These are phyloP conservation scores for Grammomys surdaster DNA, from an alignment of 2,113 vertebrate species.

Conservation along the genomic window DNA sequence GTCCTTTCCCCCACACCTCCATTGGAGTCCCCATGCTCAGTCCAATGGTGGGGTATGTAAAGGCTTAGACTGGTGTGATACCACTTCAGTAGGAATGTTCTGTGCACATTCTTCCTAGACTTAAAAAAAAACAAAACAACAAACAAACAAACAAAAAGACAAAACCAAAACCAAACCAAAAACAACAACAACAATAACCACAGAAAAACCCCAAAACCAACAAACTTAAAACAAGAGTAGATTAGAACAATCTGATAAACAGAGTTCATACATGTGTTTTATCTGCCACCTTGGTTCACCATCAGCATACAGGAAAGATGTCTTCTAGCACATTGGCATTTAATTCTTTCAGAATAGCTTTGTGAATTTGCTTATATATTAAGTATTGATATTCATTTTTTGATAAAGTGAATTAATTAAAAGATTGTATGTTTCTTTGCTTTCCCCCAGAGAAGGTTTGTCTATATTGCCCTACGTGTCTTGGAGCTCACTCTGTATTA, in stretches of 20 bases:
- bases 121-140: background rate
- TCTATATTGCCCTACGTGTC: background rate
- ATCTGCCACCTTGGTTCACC: background rate
- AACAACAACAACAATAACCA: no score
- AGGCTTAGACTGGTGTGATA: background rate
- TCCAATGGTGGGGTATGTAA: background rate
- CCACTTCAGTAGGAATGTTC: background rate
- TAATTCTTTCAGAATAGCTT: background rate
- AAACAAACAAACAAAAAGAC: no score
- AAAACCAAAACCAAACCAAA: no score
- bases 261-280: background rate
- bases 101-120: background rate
- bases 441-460: background rate
- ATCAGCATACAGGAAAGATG: background rate
- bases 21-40: no score
- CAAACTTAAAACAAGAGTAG: background rate
- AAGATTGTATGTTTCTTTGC: background rate
- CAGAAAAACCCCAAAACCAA: no score
- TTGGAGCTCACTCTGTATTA: background rate
- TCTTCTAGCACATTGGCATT: background rate
- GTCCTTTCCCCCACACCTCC: no score
- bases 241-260: background rate
- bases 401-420: background rate
- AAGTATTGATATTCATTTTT: background rate
- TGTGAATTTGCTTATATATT: slow-evolving; percentile 14